Evolutionary conservation across 2,888 invertebrate genomes (phyloP), one percentile per base, ranked within the genome.

Genomic region (Euplexia lucipara): DNA sequence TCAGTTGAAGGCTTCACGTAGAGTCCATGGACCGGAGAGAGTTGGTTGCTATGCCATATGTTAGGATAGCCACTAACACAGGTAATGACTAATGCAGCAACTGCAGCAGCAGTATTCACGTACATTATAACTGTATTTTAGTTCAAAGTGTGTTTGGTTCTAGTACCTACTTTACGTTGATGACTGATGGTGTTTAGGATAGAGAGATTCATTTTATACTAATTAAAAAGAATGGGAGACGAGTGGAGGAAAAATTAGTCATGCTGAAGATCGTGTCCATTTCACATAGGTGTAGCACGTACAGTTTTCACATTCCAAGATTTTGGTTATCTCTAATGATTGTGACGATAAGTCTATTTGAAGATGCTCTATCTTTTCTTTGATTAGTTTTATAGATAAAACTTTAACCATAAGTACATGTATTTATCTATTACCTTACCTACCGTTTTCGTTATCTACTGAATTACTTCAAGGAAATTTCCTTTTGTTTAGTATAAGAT

Each of bases 11-110:
- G 94, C 64, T 93, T 92, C 12, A 95, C 91, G 75, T 88, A 95
- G 1, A 95, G 82, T 2, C 93, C 91, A 39, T 93, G 94, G 6
- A 95, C 94, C n/a, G 94, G 94, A 26, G 91, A 92, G 7, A 94
- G 84, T 39, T 85, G 78, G 20, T 84, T 81, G 39, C 83, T 56
- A 18, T 70, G 82, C 88, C 90, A 88, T 37, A 76, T 3, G 47
- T 67, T 68, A 30, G 86, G 82, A 20, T 86, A 82, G 18, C 87
- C 76, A 39, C 88, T 86, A 35, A 86, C 86, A 53, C 75, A 85
- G 5, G 56, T 78, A 47, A 70, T 79, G 32, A 60, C 75, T 52
- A 81, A 41, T 35, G 56, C 59, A 51, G 65, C 45, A 49, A 74
- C 6, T 4, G 63, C 9, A 22, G 66, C 18, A 56, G 58, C 67